Evolutionary conservation across 2,888 invertebrate species (phyloP), one percentile per base, ranked within the genome.

Genomic region (Plagiodera versicolora): DNA sequence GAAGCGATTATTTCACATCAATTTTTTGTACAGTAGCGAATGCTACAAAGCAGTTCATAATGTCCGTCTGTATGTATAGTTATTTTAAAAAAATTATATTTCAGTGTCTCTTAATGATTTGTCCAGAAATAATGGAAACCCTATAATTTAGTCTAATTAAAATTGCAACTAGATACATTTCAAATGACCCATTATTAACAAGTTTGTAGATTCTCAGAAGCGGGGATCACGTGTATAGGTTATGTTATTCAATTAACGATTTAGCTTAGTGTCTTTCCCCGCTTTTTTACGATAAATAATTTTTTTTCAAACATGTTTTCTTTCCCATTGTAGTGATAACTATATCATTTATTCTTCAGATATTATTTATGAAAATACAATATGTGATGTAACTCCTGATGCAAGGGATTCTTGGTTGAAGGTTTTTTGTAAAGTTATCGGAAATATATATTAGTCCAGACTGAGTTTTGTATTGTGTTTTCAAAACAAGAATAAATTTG

Each of bases 11-110:
- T 67, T 65, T 66, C 67, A 66, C 58, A 65, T 63, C 63, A 64
- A 67, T 73, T 67, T 73, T 73, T 70, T 69, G 70, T 72, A 72
- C 72, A 69, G 70, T 72, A 72, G 72, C 70, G 55, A 54, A 61
- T 53, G 68, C 70, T 72, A 73, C 73, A 60, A 70, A 61, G 71
- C 73, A 60, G 68, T 63, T 69, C 67, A 68, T 69, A 70, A 70
- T 75, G 74, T 72, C 74, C 72, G 72, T 75, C 74, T 74, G 67
- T 71, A 74, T 74, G 72, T 74, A 74, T 74, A 72, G 70, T 72
- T 70, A 72, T 71, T 71, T 71, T 70, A 65, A 59, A 59, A 56
- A 28, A 58, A 58, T 61, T 60, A 58, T 55, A 56, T 61, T 39
- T 59, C 32, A 56, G 52, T n/a, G n/a, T 61, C 58, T 56, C 35